A percentile compares a stretch with the other conserved stretches of the same genome.
Evolutionary conservation across 1,140 invertebrate species (phyloP).

Genomic region (Solenopsis fugax): DNA sequence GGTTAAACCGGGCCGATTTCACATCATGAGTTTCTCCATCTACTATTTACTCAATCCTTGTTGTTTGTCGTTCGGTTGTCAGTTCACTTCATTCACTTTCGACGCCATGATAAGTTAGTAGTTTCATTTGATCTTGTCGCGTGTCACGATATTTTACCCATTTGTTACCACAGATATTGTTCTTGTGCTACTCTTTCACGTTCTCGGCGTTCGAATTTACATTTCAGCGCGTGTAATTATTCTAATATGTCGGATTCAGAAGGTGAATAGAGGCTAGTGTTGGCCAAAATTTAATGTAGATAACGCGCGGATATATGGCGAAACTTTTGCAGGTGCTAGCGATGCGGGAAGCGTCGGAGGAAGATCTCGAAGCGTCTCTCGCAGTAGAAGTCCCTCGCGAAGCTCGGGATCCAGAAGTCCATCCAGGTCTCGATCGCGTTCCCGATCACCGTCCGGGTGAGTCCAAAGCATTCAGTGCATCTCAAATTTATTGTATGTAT

Average conservation of each 20-base stretch:
- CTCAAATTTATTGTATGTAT: neutral
- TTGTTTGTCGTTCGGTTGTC: no score
- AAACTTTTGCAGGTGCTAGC: conserved; percentile 71
- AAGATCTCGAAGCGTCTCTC: conserved; percentile 72
- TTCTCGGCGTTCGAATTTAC: no score
- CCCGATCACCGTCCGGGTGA: conserved; percentile 76
- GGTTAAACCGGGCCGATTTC: no score
- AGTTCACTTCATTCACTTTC: no score
- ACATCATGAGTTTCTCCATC: no score
- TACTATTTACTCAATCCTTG: no score
- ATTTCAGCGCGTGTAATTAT: no score
- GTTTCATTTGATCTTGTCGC: no score
- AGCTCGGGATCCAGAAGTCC: conserved; percentile 73
- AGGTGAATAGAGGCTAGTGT: conserved; percentile 44
- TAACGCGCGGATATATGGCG: conserved; percentile 22
- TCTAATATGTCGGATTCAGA: conserved; percentile 79
- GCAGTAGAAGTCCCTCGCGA: conserved; percentile 71
- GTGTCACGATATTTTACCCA: no score
- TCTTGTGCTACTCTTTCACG: no score
- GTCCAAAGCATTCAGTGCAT: neutral
- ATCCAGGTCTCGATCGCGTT: conserved; percentile 75
- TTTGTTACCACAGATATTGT: no score
- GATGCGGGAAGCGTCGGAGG: conserved; percentile 68
- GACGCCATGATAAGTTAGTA: no score
- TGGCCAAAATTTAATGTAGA: neutral